These are phyloP conservation scores for Ivindomyrus marchei DNA, from an alignment of 2,113 vertebrate species.

Conservation along the genomic window DNA sequence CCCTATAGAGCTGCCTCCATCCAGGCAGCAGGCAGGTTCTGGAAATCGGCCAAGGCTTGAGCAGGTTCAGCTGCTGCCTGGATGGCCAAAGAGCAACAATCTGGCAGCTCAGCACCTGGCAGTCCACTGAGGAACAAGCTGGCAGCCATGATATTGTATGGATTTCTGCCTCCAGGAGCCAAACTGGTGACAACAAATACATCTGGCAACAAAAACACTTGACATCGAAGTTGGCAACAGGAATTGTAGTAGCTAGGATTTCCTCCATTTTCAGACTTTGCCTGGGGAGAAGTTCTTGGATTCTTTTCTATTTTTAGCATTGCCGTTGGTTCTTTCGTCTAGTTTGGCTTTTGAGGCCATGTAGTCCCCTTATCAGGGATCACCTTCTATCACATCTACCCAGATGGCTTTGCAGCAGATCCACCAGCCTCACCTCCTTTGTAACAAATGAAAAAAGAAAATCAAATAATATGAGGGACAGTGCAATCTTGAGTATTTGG, in stretches of 20 bases:
- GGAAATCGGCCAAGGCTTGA: neutral
- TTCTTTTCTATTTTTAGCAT: neutral
- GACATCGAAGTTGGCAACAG: neutral
- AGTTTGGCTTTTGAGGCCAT: neutral
- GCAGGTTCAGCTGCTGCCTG: neutral
- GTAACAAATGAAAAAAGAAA: neutral
- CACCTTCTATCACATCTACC: neutral
- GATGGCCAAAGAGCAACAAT: neutral
- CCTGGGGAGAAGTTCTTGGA: neutral
- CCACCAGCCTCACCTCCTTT: neutral
- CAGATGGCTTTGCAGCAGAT: neutral
- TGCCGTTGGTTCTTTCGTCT: neutral
- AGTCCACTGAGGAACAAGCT: neutral
- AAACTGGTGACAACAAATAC: slow-evolving; percentile 2
- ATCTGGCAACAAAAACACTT: neutral
- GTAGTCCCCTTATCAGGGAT: neutral
- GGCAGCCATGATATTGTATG: neutral
- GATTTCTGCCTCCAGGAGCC: neutral
- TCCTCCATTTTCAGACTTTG: neutral
- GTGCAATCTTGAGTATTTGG: neutral
- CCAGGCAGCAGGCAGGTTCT: neutral
- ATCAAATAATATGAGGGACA: neutral
- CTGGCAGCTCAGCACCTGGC: neutral
- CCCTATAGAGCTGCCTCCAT: neutral
- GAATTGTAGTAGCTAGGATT: neutral